A percentile compares a stretch with the other conserved stretches of the same genome.
phyloP scores from a whole-genome alignment of 1,140 invertebrate species.

The Drosophila sturtevanti region DNA sequence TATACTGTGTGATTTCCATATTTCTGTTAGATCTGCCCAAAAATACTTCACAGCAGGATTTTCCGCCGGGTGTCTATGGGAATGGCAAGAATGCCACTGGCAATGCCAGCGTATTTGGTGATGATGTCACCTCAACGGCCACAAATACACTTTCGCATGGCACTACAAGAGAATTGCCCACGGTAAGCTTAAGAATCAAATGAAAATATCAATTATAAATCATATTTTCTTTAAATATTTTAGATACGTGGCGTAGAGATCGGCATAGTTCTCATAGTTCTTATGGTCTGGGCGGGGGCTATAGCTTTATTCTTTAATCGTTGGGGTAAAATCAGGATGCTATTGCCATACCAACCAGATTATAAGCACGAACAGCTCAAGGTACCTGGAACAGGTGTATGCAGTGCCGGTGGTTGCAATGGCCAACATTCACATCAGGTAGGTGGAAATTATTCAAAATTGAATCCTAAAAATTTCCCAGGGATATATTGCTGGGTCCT shows the following conservation, averaged over 20 bases:
- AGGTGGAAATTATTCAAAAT: conserved; percentile 20
- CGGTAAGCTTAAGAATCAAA: conserved; percentile 46
- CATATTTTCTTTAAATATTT: background rate
- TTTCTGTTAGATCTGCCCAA: conserved; percentile 86
- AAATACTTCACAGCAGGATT: conserved; percentile 88
- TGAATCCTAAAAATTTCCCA: background rate
- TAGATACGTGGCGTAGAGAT: conserved; percentile 93
- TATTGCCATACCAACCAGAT: conserved; percentile 95
- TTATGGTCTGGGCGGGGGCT: conserved; percentile 93
- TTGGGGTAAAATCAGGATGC: conserved; percentile 96
- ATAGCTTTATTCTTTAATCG: conserved; percentile 95
- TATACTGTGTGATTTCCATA: conserved; percentile 1
- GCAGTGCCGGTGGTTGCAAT: conserved; percentile 85
- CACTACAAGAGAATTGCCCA: conserved; percentile 75
- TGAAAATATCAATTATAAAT: background rate
- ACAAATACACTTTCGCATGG: conserved; percentile 84
- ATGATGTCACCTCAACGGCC: conserved; percentile 76
- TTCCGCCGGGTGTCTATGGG: conserved; percentile 75
- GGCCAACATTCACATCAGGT: conserved; percentile 83
- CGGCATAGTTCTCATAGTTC: conserved; percentile 92
- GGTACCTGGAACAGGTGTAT: conserved; percentile 90
- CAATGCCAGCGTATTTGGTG: conserved; percentile 74
- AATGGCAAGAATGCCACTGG: conserved; percentile 82
- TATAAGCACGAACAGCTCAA: conserved; percentile 93
- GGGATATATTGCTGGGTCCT: background rate